These are phyloP conservation scores for Nothocercus nigrocapillus DNA, from an alignment of 2,113 vertebrate species.

Conservation along the genomic window DNA sequence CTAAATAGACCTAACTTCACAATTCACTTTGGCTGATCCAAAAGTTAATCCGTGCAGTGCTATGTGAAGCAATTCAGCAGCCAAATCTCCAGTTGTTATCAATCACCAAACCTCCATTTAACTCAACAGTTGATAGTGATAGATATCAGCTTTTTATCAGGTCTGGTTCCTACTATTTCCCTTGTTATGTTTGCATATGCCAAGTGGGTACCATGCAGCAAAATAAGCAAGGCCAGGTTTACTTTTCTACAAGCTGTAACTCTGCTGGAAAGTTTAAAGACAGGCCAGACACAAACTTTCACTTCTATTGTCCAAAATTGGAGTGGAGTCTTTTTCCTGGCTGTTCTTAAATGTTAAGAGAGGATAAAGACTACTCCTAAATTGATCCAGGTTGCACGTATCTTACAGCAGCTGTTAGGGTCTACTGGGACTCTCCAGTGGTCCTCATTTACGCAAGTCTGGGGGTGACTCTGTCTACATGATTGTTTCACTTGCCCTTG, in stretches of 20 bases:
- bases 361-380: background rate
- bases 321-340: background rate
- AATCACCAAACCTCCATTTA: background rate
- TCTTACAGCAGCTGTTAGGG: background rate
- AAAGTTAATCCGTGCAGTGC: background rate
- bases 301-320: background rate
- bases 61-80: background rate
- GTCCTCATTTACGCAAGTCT: background rate
- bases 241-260: background rate
- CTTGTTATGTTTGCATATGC: background rate
- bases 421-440: background rate
- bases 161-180: background rate
- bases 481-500: background rate
- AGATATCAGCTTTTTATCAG: background rate
- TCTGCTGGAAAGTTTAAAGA: background rate
- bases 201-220: background rate
- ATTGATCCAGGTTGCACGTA: background rate
- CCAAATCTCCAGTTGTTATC: slow-evolving; percentile 4
- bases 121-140: background rate
- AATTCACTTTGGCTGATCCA: background rate
- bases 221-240: background rate
- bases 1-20: background rate
- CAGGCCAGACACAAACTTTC: background rate
- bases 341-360: background rate
- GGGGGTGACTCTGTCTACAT: rapidly evolving